These are phyloP conservation scores for Prunella fulvescens DNA, from an alignment of 2,113 vertebrate species.

Conservation along the genomic window DNA sequence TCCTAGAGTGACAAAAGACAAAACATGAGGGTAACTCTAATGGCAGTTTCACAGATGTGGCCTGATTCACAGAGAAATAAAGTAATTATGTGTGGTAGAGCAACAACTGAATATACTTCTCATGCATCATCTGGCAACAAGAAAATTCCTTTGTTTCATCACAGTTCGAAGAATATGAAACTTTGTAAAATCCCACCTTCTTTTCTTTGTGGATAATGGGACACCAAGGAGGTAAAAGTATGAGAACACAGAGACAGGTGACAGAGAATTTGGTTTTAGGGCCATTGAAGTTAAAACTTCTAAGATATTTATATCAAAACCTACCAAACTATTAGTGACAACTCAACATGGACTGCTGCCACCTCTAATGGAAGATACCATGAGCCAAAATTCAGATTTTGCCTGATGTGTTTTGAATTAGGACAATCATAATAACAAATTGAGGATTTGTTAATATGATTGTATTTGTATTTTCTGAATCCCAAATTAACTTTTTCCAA, in stretches of 20 bases:
- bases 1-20: neutral
- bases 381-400: neutral
- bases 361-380: neutral
- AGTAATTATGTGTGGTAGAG: neutral
- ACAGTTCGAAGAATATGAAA: neutral
- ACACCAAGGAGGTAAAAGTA: neutral
- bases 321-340: neutral
- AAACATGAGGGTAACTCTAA: neutral
- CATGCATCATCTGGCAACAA: neutral
- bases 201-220: neutral
- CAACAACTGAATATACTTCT: neutral
- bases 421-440: neutral
- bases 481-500: neutral
- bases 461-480: neutral
- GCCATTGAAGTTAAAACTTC: neutral
- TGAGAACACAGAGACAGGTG: neutral
- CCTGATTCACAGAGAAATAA: neutral
- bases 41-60: neutral
- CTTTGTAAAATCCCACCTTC: neutral
- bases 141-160: neutral
- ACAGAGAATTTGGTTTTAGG: neutral
- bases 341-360: neutral
- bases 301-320: neutral
- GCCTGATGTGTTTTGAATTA: neutral
- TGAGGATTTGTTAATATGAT: fast-evolving